Percentiles rank a stretch among this genome's conserved stretches.
Evolutionary conservation across 1,140 invertebrate species (phyloP).

Genomic region (Papilio glaucus): DNA sequence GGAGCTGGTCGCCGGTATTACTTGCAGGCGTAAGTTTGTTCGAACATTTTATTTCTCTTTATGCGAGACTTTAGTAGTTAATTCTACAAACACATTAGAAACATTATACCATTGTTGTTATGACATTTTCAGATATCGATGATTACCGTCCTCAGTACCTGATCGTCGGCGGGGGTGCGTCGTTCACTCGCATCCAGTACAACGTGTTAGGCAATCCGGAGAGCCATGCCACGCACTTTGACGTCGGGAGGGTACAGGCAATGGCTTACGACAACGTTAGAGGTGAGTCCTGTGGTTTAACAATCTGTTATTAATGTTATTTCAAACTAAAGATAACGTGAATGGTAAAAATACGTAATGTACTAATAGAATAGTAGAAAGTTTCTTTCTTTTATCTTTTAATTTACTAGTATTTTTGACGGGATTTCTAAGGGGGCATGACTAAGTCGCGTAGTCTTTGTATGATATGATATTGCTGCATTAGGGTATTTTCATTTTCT

Average conservation of each 20-base stretch:
- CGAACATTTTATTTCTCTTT: conserved; percentile 10
- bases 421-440: too few relatives aligned
- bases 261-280: conserved; percentile 72
- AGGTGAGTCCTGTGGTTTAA: conserved; percentile 56
- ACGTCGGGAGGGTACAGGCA: conserved; percentile 66
- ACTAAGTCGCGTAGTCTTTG: too few relatives aligned
- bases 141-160: conserved; percentile 59
- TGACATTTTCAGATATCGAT: conserved; percentile 37
- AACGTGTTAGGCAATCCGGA: conserved; percentile 64
- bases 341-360: too few relatives aligned
- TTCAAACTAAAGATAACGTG: not conserved
- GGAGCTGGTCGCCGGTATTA: conserved; percentile 60
- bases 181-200: conserved; percentile 62
- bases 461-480: too few relatives aligned
- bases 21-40: conserved; percentile 53
- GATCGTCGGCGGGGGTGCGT: conserved; percentile 54
- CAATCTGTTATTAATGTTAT: not conserved
- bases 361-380: too few relatives aligned
- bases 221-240: conserved; percentile 55
- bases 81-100: not conserved
- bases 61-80: not conserved
- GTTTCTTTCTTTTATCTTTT: too few relatives aligned
- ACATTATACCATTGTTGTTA: not conserved
- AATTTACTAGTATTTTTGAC: too few relatives aligned
- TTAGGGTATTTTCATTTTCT: too few relatives aligned